These are phyloP conservation scores for Hermaeophaga mercurialis DNA, from an alignment of 2,888 invertebrate genomes.

Conservation along the genomic window DNA sequence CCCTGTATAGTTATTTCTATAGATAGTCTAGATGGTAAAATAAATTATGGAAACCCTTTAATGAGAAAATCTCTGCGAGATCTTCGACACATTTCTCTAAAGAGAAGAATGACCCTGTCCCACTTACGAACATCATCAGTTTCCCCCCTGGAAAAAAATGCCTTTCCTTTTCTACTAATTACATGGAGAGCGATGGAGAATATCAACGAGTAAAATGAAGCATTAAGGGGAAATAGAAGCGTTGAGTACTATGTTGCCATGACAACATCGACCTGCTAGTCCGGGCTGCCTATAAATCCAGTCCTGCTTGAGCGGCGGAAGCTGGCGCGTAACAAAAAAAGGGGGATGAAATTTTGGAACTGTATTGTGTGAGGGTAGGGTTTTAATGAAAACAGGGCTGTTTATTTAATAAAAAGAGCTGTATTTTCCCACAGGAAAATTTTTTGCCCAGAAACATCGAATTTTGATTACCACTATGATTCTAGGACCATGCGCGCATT, in stretches of 20 bases:
- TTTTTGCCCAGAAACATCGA: too few species aligned
- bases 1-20: too few species aligned
- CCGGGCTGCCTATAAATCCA: slow-evolving; percentile 36
- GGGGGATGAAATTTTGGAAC: slow-evolving; percentile 5
- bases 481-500: too few species aligned
- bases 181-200: slow-evolving; percentile 29
- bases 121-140: too few species aligned
- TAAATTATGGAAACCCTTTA: too few species aligned
- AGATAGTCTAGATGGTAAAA: too few species aligned
- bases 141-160: slow-evolving; percentile 10
- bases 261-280: slow-evolving; percentile 49
- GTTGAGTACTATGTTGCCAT: slow-evolving; percentile 50
- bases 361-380: slow-evolving; percentile 1
- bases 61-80: too few species aligned
- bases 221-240: slow-evolving; percentile 48
- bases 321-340: slow-evolving; percentile 2
- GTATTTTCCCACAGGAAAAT: too few species aligned
- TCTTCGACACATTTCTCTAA: too few species aligned
- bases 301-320: slow-evolving; percentile 30
- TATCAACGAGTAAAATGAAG: slow-evolving; percentile 46
- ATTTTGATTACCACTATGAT: too few species aligned
- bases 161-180: slow-evolving; percentile 22
- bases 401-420: too few species aligned
- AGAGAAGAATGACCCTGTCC: too few species aligned
- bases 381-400: background rate